phyloP scores from a whole-genome alignment of 2,113 vertebrate genomes.

The Lota lota region DNA sequence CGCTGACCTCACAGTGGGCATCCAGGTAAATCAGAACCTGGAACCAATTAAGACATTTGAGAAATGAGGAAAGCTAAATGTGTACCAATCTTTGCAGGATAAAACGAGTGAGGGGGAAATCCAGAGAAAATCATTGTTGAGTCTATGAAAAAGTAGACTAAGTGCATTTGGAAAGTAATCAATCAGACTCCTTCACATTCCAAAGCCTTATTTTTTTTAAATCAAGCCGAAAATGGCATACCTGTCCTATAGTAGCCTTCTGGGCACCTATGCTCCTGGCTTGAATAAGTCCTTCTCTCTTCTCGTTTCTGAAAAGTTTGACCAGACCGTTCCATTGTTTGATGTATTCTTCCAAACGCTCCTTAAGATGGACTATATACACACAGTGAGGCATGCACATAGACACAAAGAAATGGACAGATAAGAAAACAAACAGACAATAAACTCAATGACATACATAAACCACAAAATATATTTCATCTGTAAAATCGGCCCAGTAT shows the following conservation, averaged over 20 bases:
- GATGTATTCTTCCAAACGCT: slow-evolving; percentile 89
- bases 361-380: slow-evolving; percentile 86
- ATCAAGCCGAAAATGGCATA: slow-evolving; percentile 43
- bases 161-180: too few relatives aligned
- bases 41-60: not conserved
- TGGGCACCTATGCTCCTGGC: slow-evolving; percentile 95
- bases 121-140: too few relatives aligned
- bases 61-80: too few relatives aligned
- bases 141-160: too few relatives aligned
- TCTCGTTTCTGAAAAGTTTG: slow-evolving; percentile 92
- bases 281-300: slow-evolving; percentile 96
- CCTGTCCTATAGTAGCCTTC: slow-evolving; percentile 92
- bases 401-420: slow-evolving; percentile 10
- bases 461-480: not conserved
- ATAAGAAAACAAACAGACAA: not conserved
- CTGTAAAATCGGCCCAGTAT: too few relatives aligned
- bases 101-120: too few relatives aligned
- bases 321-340: slow-evolving; percentile 97
- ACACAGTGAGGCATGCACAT: slow-evolving; percentile 30
- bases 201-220: too few relatives aligned
- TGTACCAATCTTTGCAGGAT: too few relatives aligned
- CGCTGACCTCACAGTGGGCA: slow-evolving; percentile 95
- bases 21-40: slow-evolving; percentile 97
- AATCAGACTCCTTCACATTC: too few relatives aligned
- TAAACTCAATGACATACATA: not conserved